Percentiles rank a stretch among this genome's conserved stretches.
Conservation (phyloP, 2,888 invertebrate species). For the Himalopsyche kuldschensis region DNA sequence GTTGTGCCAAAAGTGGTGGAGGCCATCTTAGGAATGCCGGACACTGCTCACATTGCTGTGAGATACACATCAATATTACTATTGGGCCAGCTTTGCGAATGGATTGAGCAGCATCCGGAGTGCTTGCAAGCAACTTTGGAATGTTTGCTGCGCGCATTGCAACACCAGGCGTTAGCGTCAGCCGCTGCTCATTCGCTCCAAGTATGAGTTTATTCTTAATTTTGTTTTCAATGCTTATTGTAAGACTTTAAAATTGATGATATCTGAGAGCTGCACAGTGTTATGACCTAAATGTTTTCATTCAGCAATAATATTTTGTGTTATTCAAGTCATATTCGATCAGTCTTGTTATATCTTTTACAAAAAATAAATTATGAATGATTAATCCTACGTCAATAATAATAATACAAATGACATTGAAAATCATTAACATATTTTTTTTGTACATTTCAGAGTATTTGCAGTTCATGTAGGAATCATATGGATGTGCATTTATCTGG, state of each 20-base stretch:
- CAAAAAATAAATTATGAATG: too few relatives aligned
- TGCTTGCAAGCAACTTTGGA: conserved; percentile 81
- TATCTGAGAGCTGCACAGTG: too few relatives aligned
- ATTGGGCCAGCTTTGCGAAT: conserved; percentile 90
- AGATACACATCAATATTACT: conserved; percentile 85
- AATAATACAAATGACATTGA: too few relatives aligned
- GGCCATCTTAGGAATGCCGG: conserved; percentile 83
- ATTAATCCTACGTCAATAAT: too few relatives aligned
- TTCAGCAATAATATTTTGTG: neutral
- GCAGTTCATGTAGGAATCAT: conserved; percentile 76
- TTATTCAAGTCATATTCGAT: neutral
- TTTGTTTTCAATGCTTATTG: too few relatives aligned
- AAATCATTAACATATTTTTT: too few relatives aligned
- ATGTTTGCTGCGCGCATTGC: conserved; percentile 74
- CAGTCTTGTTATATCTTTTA: neutral
- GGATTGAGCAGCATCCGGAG: conserved; percentile 87
- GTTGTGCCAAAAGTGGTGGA: conserved; percentile 92
- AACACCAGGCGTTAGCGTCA: conserved; percentile 71
- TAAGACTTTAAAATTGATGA: neutral
- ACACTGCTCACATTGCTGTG: conserved; percentile 82
- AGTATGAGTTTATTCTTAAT: conserved; percentile 42
- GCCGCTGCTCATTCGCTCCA: conserved; percentile 84
- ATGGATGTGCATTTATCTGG: conserved; percentile 76
- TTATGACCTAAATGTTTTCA: neutral
- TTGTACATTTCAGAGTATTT: conserved; percentile 64